Conservation (phyloP, 2,888 invertebrate species). For the Agrotis exclamationis region DNA sequence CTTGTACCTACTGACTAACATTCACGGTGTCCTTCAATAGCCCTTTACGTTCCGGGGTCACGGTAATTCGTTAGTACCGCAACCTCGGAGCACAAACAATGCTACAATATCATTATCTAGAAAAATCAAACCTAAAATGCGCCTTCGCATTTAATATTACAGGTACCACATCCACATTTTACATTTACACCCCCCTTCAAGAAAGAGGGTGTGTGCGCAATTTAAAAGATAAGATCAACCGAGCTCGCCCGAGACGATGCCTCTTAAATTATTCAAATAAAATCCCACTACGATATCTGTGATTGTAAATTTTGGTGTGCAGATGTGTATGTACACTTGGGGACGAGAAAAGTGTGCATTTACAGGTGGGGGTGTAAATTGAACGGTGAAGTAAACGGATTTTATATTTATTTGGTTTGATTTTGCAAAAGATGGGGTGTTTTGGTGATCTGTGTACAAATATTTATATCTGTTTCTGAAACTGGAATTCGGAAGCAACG, state of each 20-base stretch:
- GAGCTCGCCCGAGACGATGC: constrained; percentile 71
- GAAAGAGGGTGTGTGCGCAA: constrained; percentile 79
- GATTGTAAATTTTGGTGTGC: constrained; percentile 84
- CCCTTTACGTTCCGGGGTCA: too few relatives aligned
- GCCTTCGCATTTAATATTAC: neutral
- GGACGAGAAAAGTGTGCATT: constrained; percentile 51
- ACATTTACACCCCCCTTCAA: constrained; percentile 49
- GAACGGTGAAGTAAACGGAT: constrained; percentile 12
- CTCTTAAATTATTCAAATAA: constrained; percentile 89
- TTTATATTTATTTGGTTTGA: constrained; percentile 20
- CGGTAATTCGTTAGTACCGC: too few relatives aligned
- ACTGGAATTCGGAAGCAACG: too few relatives aligned
- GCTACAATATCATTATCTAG: neutral
- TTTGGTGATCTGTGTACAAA: neutral
- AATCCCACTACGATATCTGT: constrained; percentile 83
- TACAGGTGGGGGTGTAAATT: constrained; percentile 25
- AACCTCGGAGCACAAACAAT: too few relatives aligned
- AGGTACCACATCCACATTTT: constrained; percentile 61
- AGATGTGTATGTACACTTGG: constrained; percentile 75
- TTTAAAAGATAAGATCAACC: constrained; percentile 84
- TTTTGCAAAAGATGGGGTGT: neutral
- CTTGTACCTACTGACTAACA: too few relatives aligned
- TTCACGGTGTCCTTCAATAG: too few relatives aligned
- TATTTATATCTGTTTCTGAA: too few relatives aligned
- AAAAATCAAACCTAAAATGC: neutral